Base-by-base conservation (phyloP, 2,797 vertebrate genomes). In the Carduelis carduelis region DNA sequence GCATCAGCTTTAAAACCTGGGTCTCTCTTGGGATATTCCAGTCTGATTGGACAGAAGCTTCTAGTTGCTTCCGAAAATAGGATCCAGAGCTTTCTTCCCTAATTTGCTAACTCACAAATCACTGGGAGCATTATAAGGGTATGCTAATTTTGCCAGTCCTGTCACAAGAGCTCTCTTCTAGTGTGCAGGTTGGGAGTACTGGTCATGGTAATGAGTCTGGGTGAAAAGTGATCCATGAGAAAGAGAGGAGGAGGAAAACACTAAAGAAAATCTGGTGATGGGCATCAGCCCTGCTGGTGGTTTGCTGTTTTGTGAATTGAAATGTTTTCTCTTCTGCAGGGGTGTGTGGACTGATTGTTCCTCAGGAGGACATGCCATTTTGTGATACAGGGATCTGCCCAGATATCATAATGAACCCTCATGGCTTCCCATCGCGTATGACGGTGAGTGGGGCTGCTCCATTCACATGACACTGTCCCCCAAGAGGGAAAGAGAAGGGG, bases 341-440 rank as follows among this genome's bases (percentile, higher is more conserved):
- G 97, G 99, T 99, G 79, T 99, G 99, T 88, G 99, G 99, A 69
- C 98, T 99, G 97, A 99, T 99, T n/a, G 99, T 99, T 92, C 99
- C 99, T 65, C 99, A 99, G 96, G 99, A 99, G 95, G 99, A 99
- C 98, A 99, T 99, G 99, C 99, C 99, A 0, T 99, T 99, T 95
- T 99, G 99, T 87, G 99, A 99, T 95, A 98, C 99, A 2, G 99
- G 99, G 76, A 99, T 99, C 98, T 99, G 99, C 93, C 99, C 99
- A 9, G 99, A 99, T 93, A 99, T 99, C 96, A 99, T 99, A 96
- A 99, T 99, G 99, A 99, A 99, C 98, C 99, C 99, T 90, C 99
- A 99, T 1, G 99, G 99, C 91, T 99, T 99, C 97, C 99, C 99
- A 75, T 99, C 99, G 9, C 99, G 99, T 97, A 99, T 99, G 99